Evolutionary conservation across 2,888 invertebrate genomes (phyloP).

Genomic region (Andrena chrysosceles): DNA sequence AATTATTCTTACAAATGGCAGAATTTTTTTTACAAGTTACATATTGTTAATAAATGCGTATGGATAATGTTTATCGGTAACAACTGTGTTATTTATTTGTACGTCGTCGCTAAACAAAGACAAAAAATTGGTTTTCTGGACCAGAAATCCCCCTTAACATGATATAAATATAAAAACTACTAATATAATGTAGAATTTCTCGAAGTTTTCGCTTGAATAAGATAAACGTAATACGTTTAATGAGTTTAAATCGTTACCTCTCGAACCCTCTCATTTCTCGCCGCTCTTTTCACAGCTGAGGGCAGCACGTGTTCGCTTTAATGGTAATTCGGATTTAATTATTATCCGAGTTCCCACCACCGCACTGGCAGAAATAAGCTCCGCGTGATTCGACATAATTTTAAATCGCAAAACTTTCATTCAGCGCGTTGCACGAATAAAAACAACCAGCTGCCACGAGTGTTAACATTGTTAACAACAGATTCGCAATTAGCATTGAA

Average conservation of each 20-base stretch:
- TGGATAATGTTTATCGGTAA: too few species aligned
- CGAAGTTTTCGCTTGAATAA: background rate
- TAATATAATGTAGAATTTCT: background rate
- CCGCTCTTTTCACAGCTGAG: background rate
- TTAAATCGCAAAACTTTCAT: constrained; percentile 7
- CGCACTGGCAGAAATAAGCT: background rate
- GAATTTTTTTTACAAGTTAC: too few species aligned
- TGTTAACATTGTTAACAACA: constrained; percentile 1
- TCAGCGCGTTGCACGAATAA: background rate
- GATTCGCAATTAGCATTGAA: constrained; percentile 15
- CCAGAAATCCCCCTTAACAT: too few species aligned
- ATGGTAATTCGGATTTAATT: background rate
- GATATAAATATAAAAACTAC: background rate
- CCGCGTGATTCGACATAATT: background rate
- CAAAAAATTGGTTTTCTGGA: too few species aligned
- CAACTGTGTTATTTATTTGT: too few species aligned
- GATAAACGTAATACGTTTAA: background rate
- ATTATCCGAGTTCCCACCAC: background rate
- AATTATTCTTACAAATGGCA: too few species aligned
- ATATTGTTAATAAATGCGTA: too few species aligned
- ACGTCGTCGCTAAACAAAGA: too few species aligned
- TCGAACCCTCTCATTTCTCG: background rate
- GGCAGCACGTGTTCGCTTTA: background rate
- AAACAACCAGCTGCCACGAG: background rate
- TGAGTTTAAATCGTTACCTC: background rate